Base-by-base conservation (phyloP, 2,888 invertebrate species). In the Hofmannophila pseudospretella region DNA sequence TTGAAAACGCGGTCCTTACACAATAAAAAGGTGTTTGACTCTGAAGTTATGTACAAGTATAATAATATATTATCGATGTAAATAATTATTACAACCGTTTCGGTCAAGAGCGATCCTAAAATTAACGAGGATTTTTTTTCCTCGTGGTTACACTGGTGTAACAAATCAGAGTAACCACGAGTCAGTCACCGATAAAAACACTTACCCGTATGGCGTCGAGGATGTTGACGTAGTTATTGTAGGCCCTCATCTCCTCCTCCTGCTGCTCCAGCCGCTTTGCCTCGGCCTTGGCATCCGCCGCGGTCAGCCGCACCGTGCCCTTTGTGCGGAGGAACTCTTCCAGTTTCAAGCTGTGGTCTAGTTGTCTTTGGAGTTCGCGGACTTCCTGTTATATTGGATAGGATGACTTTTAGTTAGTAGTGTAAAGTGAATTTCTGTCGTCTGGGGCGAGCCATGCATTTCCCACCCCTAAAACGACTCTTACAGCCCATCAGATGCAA, bases 301-400 rank as follows among this genome's bases (percentile, higher is more conserved):
- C 90, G 56, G 94, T 92, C 25, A 93, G 87, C 1, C 95, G 81
- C 49, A 92, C 93, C 44, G 96, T 95, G 0, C 94, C 94, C 70
- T 96, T 96, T 0, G 94, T 91, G 4, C 93, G 92, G 36, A 96
- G 90, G 70, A 97, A 97, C 59, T 94, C 93, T 55, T 95, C 92
- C 19, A 97, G 79, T 54, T 94, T 94, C 54, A 93, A 85, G 66
- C 96, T 95, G 68, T 96, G 93, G 65, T 96, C 96, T 23, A 97
- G 77, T 41, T 94, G 92, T 0, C 96, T 87, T 58, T 96, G 93
- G 38, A 97, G 89, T 61, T 96, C 96, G 30, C 96, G 91, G 88
- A 96, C 96, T 84, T 96, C 96, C 84, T 92, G 36, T 2, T 5
- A 16, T 3, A 16, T 16, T 3, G 16, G 5, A 5, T 4, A 16